Evolutionary conservation across 2,113 vertebrate species (phyloP).

Genomic region (Zootoca vivipara): DNA sequence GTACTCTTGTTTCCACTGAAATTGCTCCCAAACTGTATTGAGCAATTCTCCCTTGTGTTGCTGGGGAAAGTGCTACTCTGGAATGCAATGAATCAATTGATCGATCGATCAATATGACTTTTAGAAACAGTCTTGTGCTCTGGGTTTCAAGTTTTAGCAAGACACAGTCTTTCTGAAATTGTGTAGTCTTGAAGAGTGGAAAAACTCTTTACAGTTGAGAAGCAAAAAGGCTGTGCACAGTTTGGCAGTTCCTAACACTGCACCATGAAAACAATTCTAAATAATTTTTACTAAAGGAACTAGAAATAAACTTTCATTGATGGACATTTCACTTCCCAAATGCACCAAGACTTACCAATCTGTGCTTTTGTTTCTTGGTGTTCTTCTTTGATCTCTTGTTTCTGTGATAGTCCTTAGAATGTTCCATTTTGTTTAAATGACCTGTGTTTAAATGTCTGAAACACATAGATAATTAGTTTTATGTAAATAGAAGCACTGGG

Average conservation of each 20-base stretch:
- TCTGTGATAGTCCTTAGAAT: background rate
- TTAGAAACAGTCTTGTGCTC: background rate
- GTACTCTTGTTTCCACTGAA: background rate
- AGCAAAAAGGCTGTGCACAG: background rate
- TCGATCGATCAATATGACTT: too few relatives aligned
- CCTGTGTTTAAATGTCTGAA: background rate
- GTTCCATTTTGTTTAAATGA: background rate
- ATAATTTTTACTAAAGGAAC: background rate
- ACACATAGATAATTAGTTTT: background rate
- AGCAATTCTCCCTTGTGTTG: background rate
- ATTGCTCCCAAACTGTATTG: background rate
- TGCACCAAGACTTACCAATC: background rate
- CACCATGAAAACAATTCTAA: background rate
- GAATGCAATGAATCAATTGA: background rate
- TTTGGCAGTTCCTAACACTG: background rate
- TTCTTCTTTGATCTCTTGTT: background rate
- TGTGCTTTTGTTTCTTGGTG: background rate
- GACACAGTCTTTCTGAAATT: background rate
- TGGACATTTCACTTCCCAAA: background rate
- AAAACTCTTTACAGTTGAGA: background rate
- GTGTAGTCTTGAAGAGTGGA: background rate
- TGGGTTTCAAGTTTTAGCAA: background rate
- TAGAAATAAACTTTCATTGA: background rate
- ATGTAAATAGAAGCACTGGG: background rate
- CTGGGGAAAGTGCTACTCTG: background rate